phyloP scores from a whole-genome alignment of 2,113 vertebrate genomes.

The Plotosus lineatus region DNA sequence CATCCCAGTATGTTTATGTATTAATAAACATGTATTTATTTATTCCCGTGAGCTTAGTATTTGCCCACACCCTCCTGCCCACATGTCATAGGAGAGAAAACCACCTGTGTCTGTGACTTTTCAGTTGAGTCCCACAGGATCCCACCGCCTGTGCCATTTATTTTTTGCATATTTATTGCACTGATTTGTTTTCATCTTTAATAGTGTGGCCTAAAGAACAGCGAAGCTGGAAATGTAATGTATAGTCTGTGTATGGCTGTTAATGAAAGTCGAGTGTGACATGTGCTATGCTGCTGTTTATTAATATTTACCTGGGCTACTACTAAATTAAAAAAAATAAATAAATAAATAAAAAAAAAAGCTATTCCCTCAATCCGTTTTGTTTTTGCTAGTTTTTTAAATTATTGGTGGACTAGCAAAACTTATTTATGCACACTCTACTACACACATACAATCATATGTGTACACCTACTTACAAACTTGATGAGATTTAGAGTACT shows the following conservation, averaged over 20 bases:
- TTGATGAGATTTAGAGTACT: background rate
- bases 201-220: background rate
- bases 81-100: background rate
- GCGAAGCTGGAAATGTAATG: background rate
- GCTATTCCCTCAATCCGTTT: background rate
- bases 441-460: background rate
- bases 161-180: background rate
- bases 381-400: constrained; percentile 2
- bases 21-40: background rate
- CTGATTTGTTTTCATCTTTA: constrained; percentile 2
- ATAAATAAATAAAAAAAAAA: background rate
- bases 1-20: background rate
- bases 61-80: background rate
- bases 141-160: background rate
- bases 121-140: background rate
- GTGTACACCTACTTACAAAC: background rate
- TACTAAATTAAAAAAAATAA: background rate
- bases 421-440: background rate
- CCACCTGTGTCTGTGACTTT: background rate
- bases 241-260: background rate
- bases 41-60: background rate
- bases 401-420: background rate
- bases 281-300: background rate
- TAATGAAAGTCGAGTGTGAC: background rate
- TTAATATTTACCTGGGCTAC: background rate